Base-by-base conservation (phyloP, 2,797 vertebrate species). In the Acestrorhynchus altus region DNA sequence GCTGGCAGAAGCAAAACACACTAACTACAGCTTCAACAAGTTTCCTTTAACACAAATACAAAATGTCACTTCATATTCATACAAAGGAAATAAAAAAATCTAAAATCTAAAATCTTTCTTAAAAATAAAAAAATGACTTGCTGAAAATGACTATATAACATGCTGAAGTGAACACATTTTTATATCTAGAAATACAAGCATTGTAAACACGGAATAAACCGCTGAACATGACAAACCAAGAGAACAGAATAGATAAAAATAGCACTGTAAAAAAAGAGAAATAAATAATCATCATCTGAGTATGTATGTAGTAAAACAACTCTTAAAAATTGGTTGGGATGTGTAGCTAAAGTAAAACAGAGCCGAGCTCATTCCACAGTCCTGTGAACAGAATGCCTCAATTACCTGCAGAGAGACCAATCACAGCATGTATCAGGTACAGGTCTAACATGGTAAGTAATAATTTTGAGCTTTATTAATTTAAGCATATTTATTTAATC, bases 261-360 rank as follows among this genome's bases (percentile, higher is more conserved):
- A 68, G 72, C 70, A 85, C 87, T 84, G 74, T 82, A 85, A 31
- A 85, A 86, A 83, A 81, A 73, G 28, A 28, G 26, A 76, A 87
- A 85, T 79, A 90, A 93, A 93, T 91, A 90, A 88, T 82, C 82
- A 76, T 79, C 83, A 79, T 88, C 9, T 51, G 26, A 77, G 65
- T 16, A 60, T 79, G 70, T 56, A 67, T 85, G 64, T 63, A 83
- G 81, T 57, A 82, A 87, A 85, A 79, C 72, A 78, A 11, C 4
- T 68, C 76, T 84, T 81, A 65, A 44, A 87, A 83, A 77, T 68
- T 10, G 46, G 20, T 2, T 40, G 20, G 52, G 66, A 59, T 72
- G 60, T 16, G 44, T 26, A 61, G 44, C 31, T 68, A 60, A 78
- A 65, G 68, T 40, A 18, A 3, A 46, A 49, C 4, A 10, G 61